Evolutionary conservation across 1,140 invertebrate genomes (phyloP).

Genomic region (Eupeodes corollae): DNA sequence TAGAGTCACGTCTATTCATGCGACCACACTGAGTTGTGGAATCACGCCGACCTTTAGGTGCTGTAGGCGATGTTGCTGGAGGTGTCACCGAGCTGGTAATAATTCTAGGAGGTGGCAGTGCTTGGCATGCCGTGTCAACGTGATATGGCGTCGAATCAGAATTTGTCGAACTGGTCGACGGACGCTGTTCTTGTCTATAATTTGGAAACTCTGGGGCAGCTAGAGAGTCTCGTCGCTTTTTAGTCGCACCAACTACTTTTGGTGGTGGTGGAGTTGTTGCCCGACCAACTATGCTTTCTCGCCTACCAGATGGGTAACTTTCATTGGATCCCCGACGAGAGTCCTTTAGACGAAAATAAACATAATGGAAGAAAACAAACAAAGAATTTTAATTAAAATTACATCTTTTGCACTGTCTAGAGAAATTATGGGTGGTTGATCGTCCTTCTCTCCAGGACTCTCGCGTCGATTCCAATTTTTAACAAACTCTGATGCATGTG

Average conservation of each 20-base stretch:
- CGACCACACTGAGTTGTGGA: slow-evolving; percentile 70
- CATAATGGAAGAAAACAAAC: background rate
- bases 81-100: slow-evolving; percentile 70
- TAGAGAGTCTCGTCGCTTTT: slow-evolving; percentile 54
- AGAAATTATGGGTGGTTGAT: slow-evolving; percentile 7
- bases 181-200: slow-evolving; percentile 53
- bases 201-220: slow-evolving; percentile 40
- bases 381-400: background rate
- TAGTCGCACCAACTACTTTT: slow-evolving; percentile 45
- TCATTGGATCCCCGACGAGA: slow-evolving; percentile 53
- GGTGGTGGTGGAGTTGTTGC: slow-evolving; percentile 45
- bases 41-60: slow-evolving; percentile 54
- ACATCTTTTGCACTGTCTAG: background rate
- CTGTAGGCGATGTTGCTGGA: slow-evolving; percentile 59
- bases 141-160: slow-evolving; percentile 51
- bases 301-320: slow-evolving; percentile 45
- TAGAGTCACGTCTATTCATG: slow-evolving; percentile 52
- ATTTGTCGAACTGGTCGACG: slow-evolving; percentile 65
- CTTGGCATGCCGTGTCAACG: slow-evolving; percentile 47
- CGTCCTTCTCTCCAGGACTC: slow-evolving; percentile 36
- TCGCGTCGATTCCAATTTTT: slow-evolving; percentile 53
- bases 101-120: slow-evolving; percentile 64
- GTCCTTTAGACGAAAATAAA: slow-evolving; percentile 5
- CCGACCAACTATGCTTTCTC: slow-evolving; percentile 46
- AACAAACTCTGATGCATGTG: slow-evolving; percentile 60